Evolutionary conservation across 2,113 vertebrate genomes (phyloP).

Genomic region (Coturnix japonica): DNA sequence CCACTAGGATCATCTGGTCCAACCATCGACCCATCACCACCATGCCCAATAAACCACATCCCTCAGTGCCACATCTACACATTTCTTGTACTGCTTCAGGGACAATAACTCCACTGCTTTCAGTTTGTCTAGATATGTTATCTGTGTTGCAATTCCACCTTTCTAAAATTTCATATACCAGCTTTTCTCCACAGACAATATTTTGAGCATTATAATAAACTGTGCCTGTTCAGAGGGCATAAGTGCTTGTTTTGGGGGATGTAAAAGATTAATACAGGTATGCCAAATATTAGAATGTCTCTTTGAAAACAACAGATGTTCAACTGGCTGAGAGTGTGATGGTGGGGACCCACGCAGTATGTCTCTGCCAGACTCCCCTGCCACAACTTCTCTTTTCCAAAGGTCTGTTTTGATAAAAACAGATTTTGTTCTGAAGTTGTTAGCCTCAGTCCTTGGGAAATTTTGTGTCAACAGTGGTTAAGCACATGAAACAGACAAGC

Average conservation of each 20-base stretch:
- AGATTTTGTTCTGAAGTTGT: neutral
- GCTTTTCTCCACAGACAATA: neutral
- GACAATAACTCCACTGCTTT: neutral
- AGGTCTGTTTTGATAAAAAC: neutral
- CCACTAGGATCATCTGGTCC: too few relatives aligned
- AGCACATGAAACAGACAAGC: neutral
- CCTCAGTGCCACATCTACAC: too few relatives aligned
- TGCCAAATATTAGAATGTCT: neutral
- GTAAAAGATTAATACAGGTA: neutral
- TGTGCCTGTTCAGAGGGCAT: neutral
- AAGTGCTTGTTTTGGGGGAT: neutral
- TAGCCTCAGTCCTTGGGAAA: neutral
- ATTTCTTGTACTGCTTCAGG: too few relatives aligned
- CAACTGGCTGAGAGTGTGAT: neutral
- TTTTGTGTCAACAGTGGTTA: neutral
- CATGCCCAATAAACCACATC: too few relatives aligned
- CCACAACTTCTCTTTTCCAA: neutral
- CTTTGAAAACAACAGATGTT: neutral
- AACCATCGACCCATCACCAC: too few relatives aligned
- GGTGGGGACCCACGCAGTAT: neutral
- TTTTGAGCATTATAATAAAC: neutral
- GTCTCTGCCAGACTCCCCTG: neutral
- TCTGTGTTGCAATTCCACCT: neutral
- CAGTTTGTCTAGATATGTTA: neutral
- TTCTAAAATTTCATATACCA: neutral